Evolutionary conservation across 2,113 vertebrate species (phyloP).

Genomic region (Kryptolebias marmoratus): DNA sequence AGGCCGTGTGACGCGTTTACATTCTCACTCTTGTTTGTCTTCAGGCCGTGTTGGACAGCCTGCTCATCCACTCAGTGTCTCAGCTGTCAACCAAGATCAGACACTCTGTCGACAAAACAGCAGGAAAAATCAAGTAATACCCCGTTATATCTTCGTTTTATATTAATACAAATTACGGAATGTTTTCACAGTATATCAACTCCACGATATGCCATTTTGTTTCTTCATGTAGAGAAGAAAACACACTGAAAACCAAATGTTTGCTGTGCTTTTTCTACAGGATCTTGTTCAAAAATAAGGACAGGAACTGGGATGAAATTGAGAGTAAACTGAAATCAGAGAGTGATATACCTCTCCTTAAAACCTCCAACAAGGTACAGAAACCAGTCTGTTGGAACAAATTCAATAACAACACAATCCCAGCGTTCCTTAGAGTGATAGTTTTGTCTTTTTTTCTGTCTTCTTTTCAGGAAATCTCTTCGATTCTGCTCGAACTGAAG

Average conservation of each 20-base stretch:
- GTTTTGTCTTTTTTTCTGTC: neutral
- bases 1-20: neutral
- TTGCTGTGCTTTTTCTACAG: slow-evolving; percentile 72
- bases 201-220: neutral
- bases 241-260: neutral
- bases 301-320: slow-evolving; percentile 98
- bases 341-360: slow-evolving; percentile 93
- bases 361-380: slow-evolving; percentile 94
- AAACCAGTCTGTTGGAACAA: neutral
- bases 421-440: neutral
- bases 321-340: slow-evolving; percentile 92
- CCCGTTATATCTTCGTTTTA: neutral
- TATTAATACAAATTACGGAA: too few relatives aligned
- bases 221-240: neutral
- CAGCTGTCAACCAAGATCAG: slow-evolving; percentile 96
- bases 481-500: slow-evolving; percentile 94
- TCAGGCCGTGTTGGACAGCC: slow-evolving; percentile 95
- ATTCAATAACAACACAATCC: neutral
- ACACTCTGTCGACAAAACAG: slow-evolving; percentile 94
- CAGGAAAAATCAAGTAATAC: slow-evolving; percentile 94
- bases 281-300: slow-evolving; percentile 97
- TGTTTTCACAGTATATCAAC: neutral
- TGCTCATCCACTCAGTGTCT: slow-evolving; percentile 93
- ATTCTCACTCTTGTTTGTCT: slow-evolving; percentile 12
- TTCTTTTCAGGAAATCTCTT: slow-evolving; percentile 89